Base-by-base conservation (phyloP, 1,140 invertebrate genomes). In the Tetramorium parvispinum region DNA sequence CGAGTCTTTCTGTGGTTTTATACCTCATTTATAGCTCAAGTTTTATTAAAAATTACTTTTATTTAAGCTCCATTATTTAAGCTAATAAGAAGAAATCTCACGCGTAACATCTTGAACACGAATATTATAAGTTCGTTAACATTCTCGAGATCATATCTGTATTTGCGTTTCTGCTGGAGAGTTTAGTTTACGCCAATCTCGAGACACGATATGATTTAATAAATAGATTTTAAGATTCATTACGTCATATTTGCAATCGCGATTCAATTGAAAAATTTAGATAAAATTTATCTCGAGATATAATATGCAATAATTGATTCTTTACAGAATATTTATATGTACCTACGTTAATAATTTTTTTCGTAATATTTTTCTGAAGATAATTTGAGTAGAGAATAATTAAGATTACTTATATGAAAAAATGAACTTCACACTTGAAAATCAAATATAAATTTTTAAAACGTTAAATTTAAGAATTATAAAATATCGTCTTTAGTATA, bases 31-130 rank as follows among this genome's bases (percentile, higher is more conserved):
- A 76, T 21, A 46, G 21, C 21, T 59, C 16, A 49, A 78, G 24
- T 63, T 78, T 65, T 32, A 61, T 75, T 55, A 65, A 40, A 65
- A 78, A 78, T 57, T 40, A 57, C 32, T 78, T 46, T 46, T 43
- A 27, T 77, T 77, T n/a, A n/a, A 63, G 4, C 51, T n/a, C n/a
- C 8, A n/a, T n/a, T n/a, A n/a, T n/a, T n/a, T n/a, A n/a, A n/a
- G n/a, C n/a, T n/a, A 18, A 7, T 55, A 37, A 43, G n/a, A 11
- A 43, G 37, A 66, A 49, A n/a, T 37, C 24, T 53, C 37, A 3
- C 8, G 13, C 3, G 32, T 2, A 37, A 53, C 49, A 13, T 37
- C 18, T 43, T 21, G 16, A 3, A 63, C 24, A 63, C 24, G 40
- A 21, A 51, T 37, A 32, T 32, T 43, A 21, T 55, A 55, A 73